Evolutionary conservation across 2,797 vertebrate species (phyloP).

Genomic region (Eupleurogrammus muticus): DNA sequence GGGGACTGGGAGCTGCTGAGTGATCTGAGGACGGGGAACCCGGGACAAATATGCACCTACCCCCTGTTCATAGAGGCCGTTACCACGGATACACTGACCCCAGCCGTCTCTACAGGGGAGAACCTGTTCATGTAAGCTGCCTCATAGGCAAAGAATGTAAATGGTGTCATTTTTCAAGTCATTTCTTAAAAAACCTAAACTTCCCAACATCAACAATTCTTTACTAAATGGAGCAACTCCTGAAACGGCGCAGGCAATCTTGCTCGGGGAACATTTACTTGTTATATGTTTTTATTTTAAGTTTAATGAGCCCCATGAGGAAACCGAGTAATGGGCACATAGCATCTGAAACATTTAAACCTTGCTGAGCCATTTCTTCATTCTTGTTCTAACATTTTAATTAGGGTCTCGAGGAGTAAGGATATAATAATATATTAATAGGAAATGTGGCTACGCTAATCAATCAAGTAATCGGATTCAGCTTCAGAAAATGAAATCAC

Average conservation of each 20-base stretch:
- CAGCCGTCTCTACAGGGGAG: slow-evolving; percentile 43
- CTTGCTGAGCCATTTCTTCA: slow-evolving; percentile 11
- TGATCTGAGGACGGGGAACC: neutral
- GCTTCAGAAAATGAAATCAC: neutral
- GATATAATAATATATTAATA: too few relatives aligned
- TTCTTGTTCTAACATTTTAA: slow-evolving; percentile 15
- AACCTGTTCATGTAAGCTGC: slow-evolving; percentile 30
- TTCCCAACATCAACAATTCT: slow-evolving; percentile 13
- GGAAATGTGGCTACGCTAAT: neutral
- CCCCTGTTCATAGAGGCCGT: slow-evolving; percentile 46
- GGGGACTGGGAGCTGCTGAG: slow-evolving; percentile 55
- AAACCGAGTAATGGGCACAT: slow-evolving; percentile 33
- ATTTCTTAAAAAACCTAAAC: neutral
- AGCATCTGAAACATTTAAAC: slow-evolving; percentile 33
- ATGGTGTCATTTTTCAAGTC: neutral
- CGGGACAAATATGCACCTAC: slow-evolving; percentile 30
- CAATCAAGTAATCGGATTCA: neutral
- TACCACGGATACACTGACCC: slow-evolving; percentile 30
- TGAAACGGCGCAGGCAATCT: slow-evolving; percentile 25
- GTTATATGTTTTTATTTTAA: slow-evolving; percentile 33
- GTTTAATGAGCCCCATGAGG: slow-evolving; percentile 48
- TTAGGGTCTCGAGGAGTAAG: neutral
- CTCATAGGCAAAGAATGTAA: neutral
- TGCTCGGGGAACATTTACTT: slow-evolving; percentile 42
- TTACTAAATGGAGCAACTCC: slow-evolving; percentile 21